Base-by-base conservation (phyloP, 2,888 invertebrate genomes). In the Drosophila peninsularis region DNA sequence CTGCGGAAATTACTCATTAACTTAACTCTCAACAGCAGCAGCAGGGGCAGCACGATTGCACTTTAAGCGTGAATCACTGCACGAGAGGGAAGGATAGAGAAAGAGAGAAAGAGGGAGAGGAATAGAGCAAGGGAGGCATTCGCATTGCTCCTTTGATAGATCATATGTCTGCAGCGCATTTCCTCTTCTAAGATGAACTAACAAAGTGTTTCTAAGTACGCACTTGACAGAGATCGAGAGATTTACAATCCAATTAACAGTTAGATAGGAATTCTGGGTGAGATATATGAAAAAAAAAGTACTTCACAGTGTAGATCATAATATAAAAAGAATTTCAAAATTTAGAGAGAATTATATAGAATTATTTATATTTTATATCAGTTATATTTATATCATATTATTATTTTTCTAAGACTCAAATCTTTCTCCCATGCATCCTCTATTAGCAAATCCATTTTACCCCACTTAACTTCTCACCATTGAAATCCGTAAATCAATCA, bases 1-100 rank as follows among this genome's bases (percentile, higher is more conserved):
- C 82, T 82, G 65, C 82, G 83, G 83, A 83, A 83, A 88, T 88
- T 84, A 88, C 85, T 88, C 88, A 83, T 83, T 83, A 83, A 88
- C 79, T 80, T 83, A 88, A 88, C 79, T 80, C 69, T 55, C 42
- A 53, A 58, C 27, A 34, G 50, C 30, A 34, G 50, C 37, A 57
- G 36, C 52, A 52, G 34, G 21, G 30, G 45, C 50, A 54, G 27
- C 50, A 54, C 53, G 61, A 61, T 21, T 72, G 65, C 65, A 74
- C 68, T 72, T 58, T n/a, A 52, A 52, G 47, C 44, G 45, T 67
- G 55, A 67, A 67, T 72, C 66, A 66, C 49, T 57, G 52, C 57
- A n/a, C 10, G 49, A 50, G 49, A 19, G 32, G 14, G 32, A 10
- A n/a, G 5, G 32, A 30, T 7, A 49, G 49, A 19, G 19, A 49